Base-by-base conservation (phyloP, 2,888 invertebrate species). In the Orthonychiurus folsomi region DNA sequence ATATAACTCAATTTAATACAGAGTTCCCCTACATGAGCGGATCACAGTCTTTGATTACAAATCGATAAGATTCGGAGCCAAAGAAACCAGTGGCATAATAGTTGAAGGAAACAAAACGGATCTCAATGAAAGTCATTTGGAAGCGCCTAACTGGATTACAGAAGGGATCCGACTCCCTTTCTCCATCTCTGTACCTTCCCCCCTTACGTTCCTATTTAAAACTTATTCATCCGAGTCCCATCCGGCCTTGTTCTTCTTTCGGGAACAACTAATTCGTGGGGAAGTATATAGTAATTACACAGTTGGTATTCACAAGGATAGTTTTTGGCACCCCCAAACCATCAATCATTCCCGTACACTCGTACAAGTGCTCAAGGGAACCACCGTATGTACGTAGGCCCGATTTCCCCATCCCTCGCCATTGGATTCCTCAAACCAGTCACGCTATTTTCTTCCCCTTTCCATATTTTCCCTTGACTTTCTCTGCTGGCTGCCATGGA, bases 221-320 rank as follows among this genome's bases (percentile, higher is more conserved):
- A 37, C 15, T 5, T 37, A 37, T 37, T 37, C 37, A 37, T 37
- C 37, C 37, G 37, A 9, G 37, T 37, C 15, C 15, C 37, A n/a
- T n/a, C n/a, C 5, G 37, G 37, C 5, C 37, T 37, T 37, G 9
- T 37, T 37, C 37, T 37, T 37, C 37, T 37, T 37, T 37, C 9
- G n/a, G n/a, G n/a, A n/a, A n/a, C 15, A 37, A 15, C 37, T 37
- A 37, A 37, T 37, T 37, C 37, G 15, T 37, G 37, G 37, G 37
- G 37, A 37, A 37, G 37, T 5, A 37, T 37, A 37, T 37, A 37
- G 37, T 37, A 37, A 37, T 37, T 37, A 37, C 37, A 37, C 37
- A 37, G 37, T 37, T 37, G 37, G 37, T 37, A 37, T 37, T 37
- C 37, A 37, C 37, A 37, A 37, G 37, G 37, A 37, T 37, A 37